These are phyloP conservation scores for Drosophila lacteicornis DNA, from an alignment of 1,140 invertebrate species.

Conservation along the genomic window DNA sequence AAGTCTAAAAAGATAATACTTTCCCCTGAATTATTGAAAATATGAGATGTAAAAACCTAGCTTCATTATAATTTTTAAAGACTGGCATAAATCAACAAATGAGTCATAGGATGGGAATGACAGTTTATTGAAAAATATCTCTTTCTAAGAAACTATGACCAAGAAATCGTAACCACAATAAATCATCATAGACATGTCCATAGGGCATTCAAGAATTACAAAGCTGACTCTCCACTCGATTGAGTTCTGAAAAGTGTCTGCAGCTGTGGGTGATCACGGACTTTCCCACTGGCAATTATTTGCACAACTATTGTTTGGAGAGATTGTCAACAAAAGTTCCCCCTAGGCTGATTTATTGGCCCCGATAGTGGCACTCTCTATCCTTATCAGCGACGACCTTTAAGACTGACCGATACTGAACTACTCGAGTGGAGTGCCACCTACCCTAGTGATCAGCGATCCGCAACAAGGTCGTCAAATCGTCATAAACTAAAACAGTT, in stretches of 20 bases:
- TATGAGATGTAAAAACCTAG: too few species aligned
- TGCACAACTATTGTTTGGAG: slow-evolving; percentile 24
- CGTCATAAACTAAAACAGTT: slow-evolving; percentile 12
- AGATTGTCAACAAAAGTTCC: slow-evolving; percentile 37
- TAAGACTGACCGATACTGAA: slow-evolving; percentile 51
- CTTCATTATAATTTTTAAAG: neutral
- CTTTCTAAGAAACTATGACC: slow-evolving; percentile 4
- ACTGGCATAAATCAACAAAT: neutral
- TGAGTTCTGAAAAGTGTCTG: neutral
- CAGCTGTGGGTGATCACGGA: slow-evolving; percentile 17
- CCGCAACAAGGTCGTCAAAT: slow-evolving; percentile 12
- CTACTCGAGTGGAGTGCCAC: neutral
- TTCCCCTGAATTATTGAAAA: too few species aligned
- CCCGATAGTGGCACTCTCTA: slow-evolving; percentile 9
- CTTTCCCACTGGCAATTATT: slow-evolving; percentile 20
- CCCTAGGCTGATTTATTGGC: slow-evolving; percentile 25
- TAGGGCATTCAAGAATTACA: neutral
- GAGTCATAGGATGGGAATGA: slow-evolving; percentile 9
- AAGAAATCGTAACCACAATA: neutral
- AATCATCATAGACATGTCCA: slow-evolving; percentile 5
- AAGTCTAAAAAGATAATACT: too few species aligned
- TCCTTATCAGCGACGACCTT: slow-evolving; percentile 49
- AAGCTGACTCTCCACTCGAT: neutral
- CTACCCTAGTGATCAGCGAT: slow-evolving; percentile 13
- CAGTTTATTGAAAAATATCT: neutral